phyloP scores from a whole-genome alignment of 2,797 vertebrate genomes.

The Channallabes apus region DNA sequence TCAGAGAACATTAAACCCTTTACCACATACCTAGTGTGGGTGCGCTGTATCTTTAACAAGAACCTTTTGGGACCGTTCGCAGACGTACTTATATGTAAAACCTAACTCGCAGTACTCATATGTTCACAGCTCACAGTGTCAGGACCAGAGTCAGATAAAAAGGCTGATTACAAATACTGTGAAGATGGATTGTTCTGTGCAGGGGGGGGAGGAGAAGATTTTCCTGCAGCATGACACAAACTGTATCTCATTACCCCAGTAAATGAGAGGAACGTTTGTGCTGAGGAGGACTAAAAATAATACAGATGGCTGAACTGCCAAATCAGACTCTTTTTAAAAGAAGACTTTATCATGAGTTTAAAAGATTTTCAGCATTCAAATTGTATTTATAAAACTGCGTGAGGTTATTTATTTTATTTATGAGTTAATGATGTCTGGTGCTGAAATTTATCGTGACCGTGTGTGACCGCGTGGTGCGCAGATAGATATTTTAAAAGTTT shows the following conservation, averaged over 20 bases:
- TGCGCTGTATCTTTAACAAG: constrained; percentile 97
- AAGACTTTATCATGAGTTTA: constrained; percentile 6
- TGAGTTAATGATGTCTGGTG: constrained; percentile 59
- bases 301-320: constrained; percentile 40
- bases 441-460: constrained; percentile 54
- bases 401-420: constrained; percentile 62
- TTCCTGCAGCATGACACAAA: constrained; percentile 14
- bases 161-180: constrained; percentile 25
- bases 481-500: constrained; percentile 48
- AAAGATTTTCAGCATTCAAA: constrained; percentile 37
- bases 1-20: constrained; percentile 98
- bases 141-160: constrained; percentile 27
- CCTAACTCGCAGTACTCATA: constrained; percentile 67
- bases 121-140: constrained; percentile 2
- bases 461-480: constrained; percentile 55
- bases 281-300: constrained; percentile 21
- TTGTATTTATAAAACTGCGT: constrained; percentile 49
- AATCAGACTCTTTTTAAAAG: not conserved
- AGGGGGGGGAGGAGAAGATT: not conserved
- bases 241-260: constrained; percentile 14
- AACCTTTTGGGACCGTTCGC: constrained; percentile 93
- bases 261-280: constrained; percentile 29
- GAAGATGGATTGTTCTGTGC: constrained; percentile 6
- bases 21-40: constrained; percentile 97
- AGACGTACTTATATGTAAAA: constrained; percentile 92